A percentile compares a stretch with the other conserved stretches of the same genome.
phyloP scores from a whole-genome alignment of 2,797 vertebrate genomes.

The Sebastes variabilis region DNA sequence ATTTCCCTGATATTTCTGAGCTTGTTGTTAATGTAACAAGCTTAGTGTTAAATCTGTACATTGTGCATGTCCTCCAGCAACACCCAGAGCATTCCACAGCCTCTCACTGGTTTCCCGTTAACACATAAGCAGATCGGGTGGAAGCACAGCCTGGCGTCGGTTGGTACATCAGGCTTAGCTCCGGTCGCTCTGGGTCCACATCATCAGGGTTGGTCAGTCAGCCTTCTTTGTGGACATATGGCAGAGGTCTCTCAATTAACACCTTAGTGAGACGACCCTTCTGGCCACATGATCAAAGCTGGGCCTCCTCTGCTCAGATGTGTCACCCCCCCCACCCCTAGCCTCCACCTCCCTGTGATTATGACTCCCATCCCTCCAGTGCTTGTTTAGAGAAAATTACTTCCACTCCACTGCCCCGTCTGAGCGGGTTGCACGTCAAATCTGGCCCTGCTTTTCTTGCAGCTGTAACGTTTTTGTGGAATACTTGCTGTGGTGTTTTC shows the following conservation, averaged over 20 bases:
- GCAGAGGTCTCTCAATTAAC: conserved; percentile 68
- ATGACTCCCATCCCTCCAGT: conserved; percentile 42
- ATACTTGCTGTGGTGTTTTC: conserved; percentile 14
- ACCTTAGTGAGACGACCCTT: conserved; percentile 69
- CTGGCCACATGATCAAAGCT: conserved; percentile 76
- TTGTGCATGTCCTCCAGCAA: conserved; percentile 14
- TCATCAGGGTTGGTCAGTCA: neutral
- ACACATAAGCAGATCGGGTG: conserved; percentile 40
- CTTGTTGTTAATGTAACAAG: neutral
- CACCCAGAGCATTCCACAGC: conserved; percentile 40
- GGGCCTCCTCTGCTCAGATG: conserved; percentile 38
- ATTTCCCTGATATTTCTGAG: neutral
- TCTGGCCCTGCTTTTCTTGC: conserved; percentile 22
- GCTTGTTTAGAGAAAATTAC: conserved; percentile 77
- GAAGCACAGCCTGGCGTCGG: conserved; percentile 31
- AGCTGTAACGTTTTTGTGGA: conserved; percentile 11
- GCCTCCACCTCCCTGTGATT: conserved; percentile 50
- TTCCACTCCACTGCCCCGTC: conserved; percentile 71
- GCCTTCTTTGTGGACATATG: conserved; percentile 61
- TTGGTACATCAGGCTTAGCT: conserved; percentile 61
- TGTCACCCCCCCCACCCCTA: conserved; percentile 6
- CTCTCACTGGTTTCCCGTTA: conserved; percentile 1
- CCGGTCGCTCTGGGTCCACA: neutral
- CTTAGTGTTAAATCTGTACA: conserved; percentile 46
- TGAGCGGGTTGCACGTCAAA: conserved; percentile 58